Evolutionary conservation across 1,140 invertebrate genomes (phyloP), one percentile per base, ranked within the genome.

Genomic region (Nixonia krombeini): DNA sequence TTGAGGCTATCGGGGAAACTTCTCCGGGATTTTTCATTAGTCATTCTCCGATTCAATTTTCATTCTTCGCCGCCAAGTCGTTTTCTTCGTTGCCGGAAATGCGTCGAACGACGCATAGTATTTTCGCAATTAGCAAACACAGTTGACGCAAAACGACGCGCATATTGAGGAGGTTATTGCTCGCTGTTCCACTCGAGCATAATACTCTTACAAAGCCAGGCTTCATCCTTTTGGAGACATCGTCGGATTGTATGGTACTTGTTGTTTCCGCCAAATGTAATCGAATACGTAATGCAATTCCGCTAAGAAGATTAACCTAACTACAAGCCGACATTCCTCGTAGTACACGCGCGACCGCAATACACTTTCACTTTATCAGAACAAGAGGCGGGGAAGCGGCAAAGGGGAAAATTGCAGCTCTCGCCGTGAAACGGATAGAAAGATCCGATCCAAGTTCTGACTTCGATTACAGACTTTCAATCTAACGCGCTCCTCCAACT

Each of bases 231-330:
- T 50, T 10, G 31, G 16, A 21, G 40, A 57, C 45, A 59, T 2
- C 45, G 38, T 26, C 13, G 50, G 28, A 29, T 10, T 29, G 28
- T 29, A 29, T 9, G n/a, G 1, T 29, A 10, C 25, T 66, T 66
- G 55, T 55, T 66, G 50, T 59, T 64, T 59, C 33, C 46, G 46
- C 56, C 58, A 61, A 74, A 72, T 72, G 68, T 62, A 72, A 69
- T 69, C 67, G 72, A 76, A 76, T 76, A 73, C 58, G 72, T 73
- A 76, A 76, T 76, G 74, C 56, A 74, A 76, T 76, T 74, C 31
- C 64, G 51, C 74, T 72, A 70, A 73, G 59, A 65, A 69, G 74
- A 75, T 75, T 72, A 74, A 70, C 55, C 50, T 63, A 71, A 74
- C 59, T 52, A 45, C 31, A 28, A 7, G 18, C 13, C 23, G 7